These are phyloP conservation scores for Seira sanloemensis DNA, from an alignment of 2,888 invertebrate genomes.

Conservation along the genomic window DNA sequence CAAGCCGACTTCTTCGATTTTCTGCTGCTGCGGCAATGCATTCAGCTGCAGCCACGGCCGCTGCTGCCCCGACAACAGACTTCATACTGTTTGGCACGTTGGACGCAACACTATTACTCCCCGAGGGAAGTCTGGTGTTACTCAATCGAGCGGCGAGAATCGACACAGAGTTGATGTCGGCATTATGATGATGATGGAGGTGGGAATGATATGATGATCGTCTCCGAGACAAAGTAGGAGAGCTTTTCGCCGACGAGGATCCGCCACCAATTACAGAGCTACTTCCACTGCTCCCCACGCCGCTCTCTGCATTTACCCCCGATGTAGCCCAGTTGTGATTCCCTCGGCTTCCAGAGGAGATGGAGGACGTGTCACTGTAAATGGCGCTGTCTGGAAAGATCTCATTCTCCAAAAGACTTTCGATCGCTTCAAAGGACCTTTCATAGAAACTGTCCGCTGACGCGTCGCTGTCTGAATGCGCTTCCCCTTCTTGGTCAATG, in stretches of 20 bases:
- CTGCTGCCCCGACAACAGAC: slow-evolving; percentile 67
- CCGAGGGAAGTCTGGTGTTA: slow-evolving; percentile 59
- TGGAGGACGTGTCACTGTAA: slow-evolving; percentile 80
- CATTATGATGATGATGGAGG: slow-evolving; percentile 39
- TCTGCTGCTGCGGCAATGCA: slow-evolving; percentile 50
- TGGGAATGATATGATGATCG: slow-evolving; percentile 48
- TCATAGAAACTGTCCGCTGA: slow-evolving; percentile 86
- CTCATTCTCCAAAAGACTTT: slow-evolving; percentile 82
- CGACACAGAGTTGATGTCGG: slow-evolving; percentile 66
- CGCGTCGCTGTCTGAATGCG: slow-evolving; percentile 75
- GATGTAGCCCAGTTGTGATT: slow-evolving; percentile 67
- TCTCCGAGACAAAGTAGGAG: slow-evolving; percentile 43
- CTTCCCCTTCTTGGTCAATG: slow-evolving; percentile 74
- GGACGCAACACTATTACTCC: slow-evolving; percentile 55
- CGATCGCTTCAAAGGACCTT: slow-evolving; percentile 85
- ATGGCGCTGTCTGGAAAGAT: slow-evolving; percentile 89
- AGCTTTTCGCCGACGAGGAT: slow-evolving; percentile 54
- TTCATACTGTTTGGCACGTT: slow-evolving; percentile 66
- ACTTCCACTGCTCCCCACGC: slow-evolving; percentile 74
- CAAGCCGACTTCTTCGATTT: slow-evolving; percentile 65
- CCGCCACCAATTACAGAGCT: slow-evolving; percentile 35
- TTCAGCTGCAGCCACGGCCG: slow-evolving; percentile 52
- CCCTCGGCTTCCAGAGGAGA: slow-evolving; percentile 67
- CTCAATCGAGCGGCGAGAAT: slow-evolving; percentile 67
- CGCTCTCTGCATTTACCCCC: slow-evolving; percentile 35